Evolutionary conservation across 1,140 invertebrate genomes (phyloP).

Genomic region (Galleria mellonella): DNA sequence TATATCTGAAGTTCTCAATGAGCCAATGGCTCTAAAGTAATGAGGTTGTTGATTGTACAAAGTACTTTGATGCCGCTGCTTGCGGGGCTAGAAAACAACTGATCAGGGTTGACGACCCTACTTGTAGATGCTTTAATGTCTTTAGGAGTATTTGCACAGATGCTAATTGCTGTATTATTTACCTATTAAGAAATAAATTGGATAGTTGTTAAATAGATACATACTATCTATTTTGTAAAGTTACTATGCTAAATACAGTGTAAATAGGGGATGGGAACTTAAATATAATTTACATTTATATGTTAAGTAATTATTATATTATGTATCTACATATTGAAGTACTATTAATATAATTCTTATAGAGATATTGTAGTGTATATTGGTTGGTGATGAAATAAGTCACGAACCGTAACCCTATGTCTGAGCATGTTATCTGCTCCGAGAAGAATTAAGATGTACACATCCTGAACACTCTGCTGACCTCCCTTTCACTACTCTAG

Average conservation of each 20-base stretch:
- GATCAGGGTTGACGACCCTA: slow-evolving; percentile 29
- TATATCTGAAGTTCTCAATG: slow-evolving; percentile 17
- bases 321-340: too few species aligned
- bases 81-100: slow-evolving; percentile 9
- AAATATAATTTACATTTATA: too few species aligned
- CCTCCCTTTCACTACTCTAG: slow-evolving; percentile 27
- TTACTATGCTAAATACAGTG: too few species aligned
- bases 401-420: neutral
- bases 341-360: too few species aligned
- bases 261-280: too few species aligned
- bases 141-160: slow-evolving; percentile 18
- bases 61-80: slow-evolving; percentile 6
- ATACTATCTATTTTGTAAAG: too few species aligned
- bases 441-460: slow-evolving; percentile 43
- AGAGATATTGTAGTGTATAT: too few species aligned
- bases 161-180: slow-evolving; percentile 1
- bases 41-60: slow-evolving; percentile 16
- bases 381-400: too few species aligned
- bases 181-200: too few species aligned
- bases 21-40: slow-evolving; percentile 18
- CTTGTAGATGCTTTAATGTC: slow-evolving; percentile 7
- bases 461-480: slow-evolving; percentile 39
- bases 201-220: too few species aligned
- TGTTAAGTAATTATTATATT: too few species aligned
- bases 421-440: slow-evolving; percentile 12